A percentile compares a stretch with the other conserved stretches of the same genome.
phyloP scores from a whole-genome alignment of 1,140 invertebrate species.

The Brachystomella parvula region DNA sequence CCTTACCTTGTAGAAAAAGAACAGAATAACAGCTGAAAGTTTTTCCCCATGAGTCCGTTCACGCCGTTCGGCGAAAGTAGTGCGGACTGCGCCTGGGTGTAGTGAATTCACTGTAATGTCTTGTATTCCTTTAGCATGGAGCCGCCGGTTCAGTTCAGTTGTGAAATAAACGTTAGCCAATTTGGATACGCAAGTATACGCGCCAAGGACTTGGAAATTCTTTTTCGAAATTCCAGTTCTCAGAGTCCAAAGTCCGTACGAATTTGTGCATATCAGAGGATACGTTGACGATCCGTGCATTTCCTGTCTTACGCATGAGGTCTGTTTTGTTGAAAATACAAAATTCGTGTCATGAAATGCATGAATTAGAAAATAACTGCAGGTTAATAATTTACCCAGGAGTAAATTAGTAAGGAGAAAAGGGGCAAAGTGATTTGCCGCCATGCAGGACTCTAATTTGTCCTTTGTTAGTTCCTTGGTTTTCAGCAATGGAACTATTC shows the following conservation, averaged over 20 bases:
- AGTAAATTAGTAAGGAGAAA: constrained; percentile 69
- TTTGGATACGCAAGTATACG: background rate
- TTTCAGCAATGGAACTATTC: constrained; percentile 25
- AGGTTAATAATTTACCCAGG: constrained; percentile 49
- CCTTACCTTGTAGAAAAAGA: no score
- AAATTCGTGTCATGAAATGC: background rate
- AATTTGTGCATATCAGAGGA: background rate
- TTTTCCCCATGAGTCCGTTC: no score
- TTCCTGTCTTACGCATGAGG: constrained; percentile 4
- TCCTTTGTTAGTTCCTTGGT: constrained; percentile 42
- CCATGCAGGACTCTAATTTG: constrained; percentile 45
- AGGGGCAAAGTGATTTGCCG: constrained; percentile 79
- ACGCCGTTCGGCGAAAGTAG: no score
- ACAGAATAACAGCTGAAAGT: no score
- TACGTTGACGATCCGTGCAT: constrained; percentile 9
- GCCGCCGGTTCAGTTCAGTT: background rate
- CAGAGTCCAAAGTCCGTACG: background rate
- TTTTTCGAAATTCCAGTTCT: constrained; percentile 10
- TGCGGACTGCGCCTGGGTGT: constrained; percentile 8
- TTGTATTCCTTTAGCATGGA: background rate
- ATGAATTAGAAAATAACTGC: background rate
- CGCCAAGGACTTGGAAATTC: background rate
- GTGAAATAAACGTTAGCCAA: constrained; percentile 5
- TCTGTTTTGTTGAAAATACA: background rate
- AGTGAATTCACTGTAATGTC: constrained; percentile 8